phyloP scores from a whole-genome alignment of 1,140 invertebrate genomes.

The Calephelis nemesis region DNA sequence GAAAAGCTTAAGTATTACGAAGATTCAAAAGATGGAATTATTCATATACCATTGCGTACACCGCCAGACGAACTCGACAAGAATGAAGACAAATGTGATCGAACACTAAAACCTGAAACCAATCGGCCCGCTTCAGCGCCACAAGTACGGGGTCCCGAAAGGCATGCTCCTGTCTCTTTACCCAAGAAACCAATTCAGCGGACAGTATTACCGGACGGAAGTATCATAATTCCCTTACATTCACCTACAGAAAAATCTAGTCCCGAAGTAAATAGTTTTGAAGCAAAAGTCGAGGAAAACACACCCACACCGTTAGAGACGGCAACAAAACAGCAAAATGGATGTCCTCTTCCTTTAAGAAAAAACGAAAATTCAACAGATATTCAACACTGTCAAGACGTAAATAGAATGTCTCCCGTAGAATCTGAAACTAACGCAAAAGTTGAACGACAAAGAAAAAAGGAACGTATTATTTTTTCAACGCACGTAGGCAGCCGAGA shows the following conservation, averaged over 20 bases:
- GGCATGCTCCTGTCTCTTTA: conserved; percentile 25
- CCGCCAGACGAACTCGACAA: conserved; percentile 80
- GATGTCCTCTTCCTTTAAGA: background rate
- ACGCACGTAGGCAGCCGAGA: conserved; percentile 65
- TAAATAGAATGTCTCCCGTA: background rate
- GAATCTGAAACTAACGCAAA: background rate
- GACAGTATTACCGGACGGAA: conserved; percentile 71
- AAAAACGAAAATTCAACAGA: conserved; percentile 13
- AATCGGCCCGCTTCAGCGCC: conserved; percentile 56
- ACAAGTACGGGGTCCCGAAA: conserved; percentile 37
- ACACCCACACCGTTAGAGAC: background rate
- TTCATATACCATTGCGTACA: conserved; percentile 83
- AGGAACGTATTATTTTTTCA: conserved; percentile 59
- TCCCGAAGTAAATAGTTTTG: background rate
- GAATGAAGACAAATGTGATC: conserved; percentile 26
- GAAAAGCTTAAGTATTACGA: conserved; percentile 81
- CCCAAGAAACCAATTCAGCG: conserved; percentile 49
- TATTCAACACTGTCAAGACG: conserved; percentile 13
- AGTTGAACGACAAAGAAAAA: conserved; percentile 34
- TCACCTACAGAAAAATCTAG: conserved; percentile 69
- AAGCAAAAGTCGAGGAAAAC: background rate
- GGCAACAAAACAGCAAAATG: background rate
- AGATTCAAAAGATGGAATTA: conserved; percentile 80
- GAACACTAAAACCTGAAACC: conserved; percentile 29
- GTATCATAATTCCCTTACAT: conserved; percentile 78